Conservation (phyloP, 2,113 vertebrate species). For the Scolopax mira region DNA sequence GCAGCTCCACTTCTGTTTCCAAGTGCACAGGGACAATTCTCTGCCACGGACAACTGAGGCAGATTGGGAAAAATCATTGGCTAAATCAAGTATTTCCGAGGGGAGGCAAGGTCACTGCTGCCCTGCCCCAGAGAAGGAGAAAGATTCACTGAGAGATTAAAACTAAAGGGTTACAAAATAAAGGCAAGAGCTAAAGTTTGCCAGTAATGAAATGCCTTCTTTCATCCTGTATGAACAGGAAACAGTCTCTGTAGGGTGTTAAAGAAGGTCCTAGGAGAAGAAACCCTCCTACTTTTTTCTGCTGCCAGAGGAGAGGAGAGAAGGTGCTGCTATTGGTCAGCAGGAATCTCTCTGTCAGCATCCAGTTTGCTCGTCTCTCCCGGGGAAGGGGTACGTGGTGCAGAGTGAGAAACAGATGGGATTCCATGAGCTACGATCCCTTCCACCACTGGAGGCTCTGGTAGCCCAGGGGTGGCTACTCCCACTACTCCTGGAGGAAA, state of each 20-base stretch:
- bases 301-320: slow-evolving; percentile 47
- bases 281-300: slow-evolving; percentile 28
- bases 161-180: slow-evolving; percentile 74
- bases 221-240: slow-evolving; percentile 51
- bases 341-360: slow-evolving; percentile 92
- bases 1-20: slow-evolving; percentile 1
- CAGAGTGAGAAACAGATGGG: slow-evolving; percentile 83
- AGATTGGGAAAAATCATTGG: neutral
- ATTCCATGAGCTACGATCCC: slow-evolving; percentile 86
- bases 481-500: slow-evolving; percentile 87
- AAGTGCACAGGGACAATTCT: neutral
- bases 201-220: slow-evolving; percentile 68
- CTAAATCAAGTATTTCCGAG: slow-evolving; percentile 33
- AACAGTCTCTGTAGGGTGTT: slow-evolving; percentile 61
- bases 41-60: neutral
- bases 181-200: slow-evolving; percentile 75
- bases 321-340: slow-evolving; percentile 87
- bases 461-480: slow-evolving; percentile 82
- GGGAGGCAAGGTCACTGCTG: slow-evolving; percentile 58
- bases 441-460: slow-evolving; percentile 82
- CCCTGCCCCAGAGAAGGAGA: slow-evolving; percentile 55
- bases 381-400: slow-evolving; percentile 82
- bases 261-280: slow-evolving; percentile 68
- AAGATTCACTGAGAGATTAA: slow-evolving; percentile 57
- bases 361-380: slow-evolving; percentile 89